Conservation (phyloP, 2,797 vertebrate genomes). For the Propithecus deckenii region DNA sequence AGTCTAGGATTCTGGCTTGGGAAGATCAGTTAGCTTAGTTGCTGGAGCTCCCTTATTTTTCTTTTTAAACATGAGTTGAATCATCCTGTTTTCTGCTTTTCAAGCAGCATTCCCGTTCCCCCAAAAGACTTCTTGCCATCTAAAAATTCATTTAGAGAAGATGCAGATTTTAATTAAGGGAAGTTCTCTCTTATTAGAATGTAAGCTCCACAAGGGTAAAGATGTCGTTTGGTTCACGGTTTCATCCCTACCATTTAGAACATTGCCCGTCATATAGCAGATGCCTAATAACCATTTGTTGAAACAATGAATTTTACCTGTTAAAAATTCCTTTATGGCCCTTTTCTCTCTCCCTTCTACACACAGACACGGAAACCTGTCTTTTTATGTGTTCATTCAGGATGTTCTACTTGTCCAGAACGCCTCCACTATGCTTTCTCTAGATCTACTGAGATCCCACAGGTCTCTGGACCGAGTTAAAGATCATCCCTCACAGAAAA, state of each 20-base stretch:
- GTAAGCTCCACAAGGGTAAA: neutral
- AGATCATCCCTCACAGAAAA: neutral
- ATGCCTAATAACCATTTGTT: neutral
- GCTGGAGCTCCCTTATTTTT: neutral
- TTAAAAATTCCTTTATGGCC: neutral
- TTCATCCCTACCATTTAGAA: neutral
- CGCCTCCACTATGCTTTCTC: neutral
- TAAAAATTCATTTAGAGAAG: neutral
- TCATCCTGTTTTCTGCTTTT: neutral
- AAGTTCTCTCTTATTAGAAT: neutral
- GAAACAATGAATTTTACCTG: neutral
- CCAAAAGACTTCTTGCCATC: neutral
- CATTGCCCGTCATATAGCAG: neutral
- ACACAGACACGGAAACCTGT: neutral
- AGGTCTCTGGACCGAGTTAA: neutral
- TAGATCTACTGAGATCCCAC: neutral
- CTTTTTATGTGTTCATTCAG: neutral
- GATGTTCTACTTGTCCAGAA: neutral
- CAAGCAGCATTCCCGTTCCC: neutral
- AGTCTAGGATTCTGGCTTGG: neutral
- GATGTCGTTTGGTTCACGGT: neutral
- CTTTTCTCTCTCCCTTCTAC: neutral
- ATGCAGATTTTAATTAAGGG: neutral
- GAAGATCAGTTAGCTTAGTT: neutral
- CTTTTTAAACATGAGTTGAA: neutral